Evolutionary conservation across 1,140 invertebrate genomes (phyloP), one percentile per base, ranked within the genome.

Genomic region (Aleiodes sp.): DNA sequence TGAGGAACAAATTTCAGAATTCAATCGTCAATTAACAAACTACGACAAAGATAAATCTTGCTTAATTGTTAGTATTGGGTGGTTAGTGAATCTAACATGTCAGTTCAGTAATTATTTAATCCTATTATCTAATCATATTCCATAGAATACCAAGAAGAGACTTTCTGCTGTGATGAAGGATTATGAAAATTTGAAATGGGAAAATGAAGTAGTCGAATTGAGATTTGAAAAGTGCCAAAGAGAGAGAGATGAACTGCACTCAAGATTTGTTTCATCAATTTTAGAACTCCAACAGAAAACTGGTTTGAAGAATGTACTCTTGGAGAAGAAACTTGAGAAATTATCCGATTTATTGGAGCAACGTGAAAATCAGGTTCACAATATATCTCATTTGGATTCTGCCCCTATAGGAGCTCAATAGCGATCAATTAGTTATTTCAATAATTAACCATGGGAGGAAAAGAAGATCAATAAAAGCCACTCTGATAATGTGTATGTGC

Each of bases 221-320:
- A 88, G 93, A 73, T 95, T 94, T 81, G 92, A 93, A 76, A 90
- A 93, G 89, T 87, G 91, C n/a, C 87, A 92, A 70, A 84, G 84
- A 9, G 95, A 96, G 81, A 88, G 94, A 33, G 92, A 96, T 76
- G 91, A 93, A 56, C 79, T 96, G 16, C 93, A 95, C 78, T 84
- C 88, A 6, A 90, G 91, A 82, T 96, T 96, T 82, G 89, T 93
- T 10, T 90, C 91, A 65, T 93, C 94, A 1, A 91, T 97, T 66
- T 84, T 95, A 19, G 94, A 96, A 79, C 88, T 96, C 3, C 94
- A 96, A 83, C 93, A 96, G 79, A 94, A 94, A 81, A 91, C 92
- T 0, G 91, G 90, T 26, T 86, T 94, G 43, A 93, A 93, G 80
- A 93, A 92, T 76, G 87, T 92, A 0, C 80, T 94, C 1, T 79